Conservation (phyloP, 37 sponge, comb jelly and placozoan genomes). For the Axinella damicornis region DNA sequence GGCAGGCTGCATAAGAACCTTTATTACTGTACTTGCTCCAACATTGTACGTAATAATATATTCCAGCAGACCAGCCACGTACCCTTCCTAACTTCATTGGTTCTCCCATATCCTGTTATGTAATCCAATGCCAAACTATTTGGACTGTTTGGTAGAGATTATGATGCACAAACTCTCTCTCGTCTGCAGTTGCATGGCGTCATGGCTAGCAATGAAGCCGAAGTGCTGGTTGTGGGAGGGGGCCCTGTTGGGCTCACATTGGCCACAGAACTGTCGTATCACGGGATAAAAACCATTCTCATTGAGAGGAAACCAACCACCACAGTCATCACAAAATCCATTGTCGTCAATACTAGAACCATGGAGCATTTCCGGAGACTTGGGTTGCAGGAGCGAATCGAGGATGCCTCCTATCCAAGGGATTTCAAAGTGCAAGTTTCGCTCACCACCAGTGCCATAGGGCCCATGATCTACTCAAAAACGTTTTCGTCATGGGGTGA, state of each 20-base stretch:
- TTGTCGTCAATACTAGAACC: conserved; percentile 47
- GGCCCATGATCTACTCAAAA: conserved; percentile 3
- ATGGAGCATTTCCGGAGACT: conserved; percentile 84
- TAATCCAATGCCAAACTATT: too few species aligned
- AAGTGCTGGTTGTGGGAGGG: conserved; percentile 67
- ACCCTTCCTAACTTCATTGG: too few species aligned
- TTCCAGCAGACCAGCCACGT: too few species aligned
- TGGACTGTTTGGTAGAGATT: too few species aligned
- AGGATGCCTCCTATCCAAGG: conserved; percentile 53
- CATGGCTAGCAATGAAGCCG: conserved; percentile 30
- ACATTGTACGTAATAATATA: too few species aligned
- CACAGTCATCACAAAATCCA: conserved; percentile 56
- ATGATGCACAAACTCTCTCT: too few species aligned
- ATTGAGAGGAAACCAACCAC: conserved; percentile 62
- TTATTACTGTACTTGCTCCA: too few species aligned
- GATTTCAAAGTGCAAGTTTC: conserved; percentile 33
- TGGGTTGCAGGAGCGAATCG: conserved; percentile 56
- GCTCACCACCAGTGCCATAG: not conserved
- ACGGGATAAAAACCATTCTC: conserved; percentile 65
- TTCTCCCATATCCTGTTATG: too few species aligned
- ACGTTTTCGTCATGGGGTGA: conserved; percentile 67
- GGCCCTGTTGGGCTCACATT: conserved; percentile 76
- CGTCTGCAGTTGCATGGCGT: too few species aligned
- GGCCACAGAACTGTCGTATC: conserved; percentile 66
- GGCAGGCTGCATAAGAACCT: too few species aligned